A percentile compares a stretch with the other conserved stretches of the same genome.
Evolutionary conservation across 2,113 vertebrate genomes (phyloP).

Genomic region (Dunckerocampus dactyliophorus): DNA sequence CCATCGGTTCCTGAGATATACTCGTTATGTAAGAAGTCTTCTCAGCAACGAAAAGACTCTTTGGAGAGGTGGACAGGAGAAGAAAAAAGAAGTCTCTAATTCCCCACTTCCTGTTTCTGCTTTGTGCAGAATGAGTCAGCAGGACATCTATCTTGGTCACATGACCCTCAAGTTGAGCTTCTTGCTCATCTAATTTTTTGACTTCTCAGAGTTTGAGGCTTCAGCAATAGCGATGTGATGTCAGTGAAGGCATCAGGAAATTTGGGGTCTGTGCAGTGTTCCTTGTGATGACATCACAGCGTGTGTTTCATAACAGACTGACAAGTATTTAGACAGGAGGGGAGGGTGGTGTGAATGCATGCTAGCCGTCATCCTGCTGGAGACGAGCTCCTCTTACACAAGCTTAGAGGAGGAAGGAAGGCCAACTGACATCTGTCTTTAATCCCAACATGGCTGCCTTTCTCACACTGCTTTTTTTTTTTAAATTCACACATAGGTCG

Average conservation of each 20-base stretch:
- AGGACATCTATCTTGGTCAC: conserved; percentile 1
- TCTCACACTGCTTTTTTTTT: conserved; percentile 7
- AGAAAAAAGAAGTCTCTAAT: conserved; percentile 21
- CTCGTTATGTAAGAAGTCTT: conserved; percentile 36
- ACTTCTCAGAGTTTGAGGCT: background rate
- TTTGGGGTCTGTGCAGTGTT: background rate
- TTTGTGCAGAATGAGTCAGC: conserved; percentile 41
- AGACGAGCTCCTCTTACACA: conserved; percentile 32
- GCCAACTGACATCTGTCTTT: conserved; percentile 15
- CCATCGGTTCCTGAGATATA: conserved; percentile 28
- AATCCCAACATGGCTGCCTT: conserved; percentile 8
- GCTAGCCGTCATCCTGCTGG: conserved; percentile 27
- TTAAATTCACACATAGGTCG: background rate
- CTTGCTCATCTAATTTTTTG: no score
- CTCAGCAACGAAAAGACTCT: conserved; percentile 31
- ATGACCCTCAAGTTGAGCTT: no score
- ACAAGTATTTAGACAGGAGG: conserved; percentile 47
- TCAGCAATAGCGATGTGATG: no score
- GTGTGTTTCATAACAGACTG: conserved; percentile 45
- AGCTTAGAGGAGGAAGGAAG: conserved; percentile 11
- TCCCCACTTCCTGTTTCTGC: conserved; percentile 55
- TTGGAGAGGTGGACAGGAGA: background rate
- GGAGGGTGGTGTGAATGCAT: no score
- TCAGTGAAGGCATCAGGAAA: background rate
- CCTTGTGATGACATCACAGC: conserved; percentile 17